Evolutionary conservation across 1,140 invertebrate species (phyloP).

Genomic region (Drosophila rufa): DNA sequence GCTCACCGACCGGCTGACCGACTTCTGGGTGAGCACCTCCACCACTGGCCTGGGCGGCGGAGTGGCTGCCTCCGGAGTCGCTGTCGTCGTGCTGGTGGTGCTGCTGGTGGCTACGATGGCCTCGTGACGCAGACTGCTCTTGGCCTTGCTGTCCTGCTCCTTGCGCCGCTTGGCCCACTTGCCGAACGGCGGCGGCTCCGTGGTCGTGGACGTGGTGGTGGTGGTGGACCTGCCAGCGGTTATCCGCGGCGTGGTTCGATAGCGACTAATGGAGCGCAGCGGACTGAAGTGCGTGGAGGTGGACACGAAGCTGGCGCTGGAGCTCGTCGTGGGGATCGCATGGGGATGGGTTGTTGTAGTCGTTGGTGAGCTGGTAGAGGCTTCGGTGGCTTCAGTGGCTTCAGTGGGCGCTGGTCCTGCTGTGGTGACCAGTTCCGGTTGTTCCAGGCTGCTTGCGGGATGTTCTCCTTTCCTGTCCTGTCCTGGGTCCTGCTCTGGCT

Average conservation of each 20-base stretch:
- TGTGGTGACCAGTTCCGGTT: constrained; percentile 38
- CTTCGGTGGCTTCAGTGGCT: neutral
- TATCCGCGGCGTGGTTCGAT: constrained; percentile 69
- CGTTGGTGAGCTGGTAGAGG: neutral
- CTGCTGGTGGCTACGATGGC: constrained; percentile 42
- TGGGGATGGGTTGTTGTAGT: constrained; percentile 2
- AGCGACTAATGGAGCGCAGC: constrained; percentile 65
- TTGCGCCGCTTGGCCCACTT: constrained; percentile 80
- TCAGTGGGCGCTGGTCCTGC: neutral
- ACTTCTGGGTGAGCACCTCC: constrained; percentile 81
- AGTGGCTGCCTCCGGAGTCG: constrained; percentile 1
- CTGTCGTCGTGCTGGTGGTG: constrained; percentile 24
- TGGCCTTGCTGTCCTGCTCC: constrained; percentile 74
- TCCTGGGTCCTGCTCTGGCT: constrained; percentile 12
- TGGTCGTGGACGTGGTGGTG: constrained; percentile 53
- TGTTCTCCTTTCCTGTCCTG: neutral
- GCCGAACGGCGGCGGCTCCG: constrained; percentile 50
- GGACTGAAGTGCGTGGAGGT: constrained; percentile 64
- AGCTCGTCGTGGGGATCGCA: constrained; percentile 7
- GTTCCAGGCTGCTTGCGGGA: constrained; percentile 47
- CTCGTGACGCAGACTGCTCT: constrained; percentile 65
- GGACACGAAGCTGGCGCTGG: constrained; percentile 58
- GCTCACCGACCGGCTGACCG: constrained; percentile 80
- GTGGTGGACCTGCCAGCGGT: constrained; percentile 65
- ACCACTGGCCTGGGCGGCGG: constrained; percentile 44